These are phyloP conservation scores for Takifugu flavidus DNA, from an alignment of 2,113 vertebrate genomes.

Conservation along the genomic window DNA sequence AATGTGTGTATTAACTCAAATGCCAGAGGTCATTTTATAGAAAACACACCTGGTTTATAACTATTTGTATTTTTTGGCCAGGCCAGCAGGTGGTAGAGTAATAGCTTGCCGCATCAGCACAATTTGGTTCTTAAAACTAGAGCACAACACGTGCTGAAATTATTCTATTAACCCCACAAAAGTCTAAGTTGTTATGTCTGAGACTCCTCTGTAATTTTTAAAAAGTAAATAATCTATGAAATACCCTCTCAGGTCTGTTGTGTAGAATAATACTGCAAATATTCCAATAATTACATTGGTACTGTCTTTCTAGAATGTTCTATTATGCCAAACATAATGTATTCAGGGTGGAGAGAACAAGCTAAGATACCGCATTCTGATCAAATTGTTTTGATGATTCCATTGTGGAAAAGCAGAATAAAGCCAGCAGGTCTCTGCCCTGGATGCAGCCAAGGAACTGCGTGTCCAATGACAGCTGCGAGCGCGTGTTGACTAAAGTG, in stretches of 20 bases:
- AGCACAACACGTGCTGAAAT: neutral
- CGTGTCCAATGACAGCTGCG: constrained; percentile 63
- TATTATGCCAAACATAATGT: no score
- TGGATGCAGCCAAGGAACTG: constrained; percentile 52
- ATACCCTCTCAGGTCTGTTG: no score
- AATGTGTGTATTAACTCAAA: constrained; percentile 28
- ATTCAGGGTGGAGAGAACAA: no score
- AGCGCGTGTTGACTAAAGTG: constrained; percentile 55
- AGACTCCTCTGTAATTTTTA: no score
- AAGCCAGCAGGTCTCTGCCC: constrained; percentile 58
- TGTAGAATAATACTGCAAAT: no score
- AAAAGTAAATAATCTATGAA: no score
- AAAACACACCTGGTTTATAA: constrained; percentile 61
- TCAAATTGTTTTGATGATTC: constrained; percentile 7
- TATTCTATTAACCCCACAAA: neutral
- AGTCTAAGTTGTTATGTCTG: neutral
- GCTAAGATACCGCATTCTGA: no score
- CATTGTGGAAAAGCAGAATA: constrained; percentile 8
- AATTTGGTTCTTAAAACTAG: constrained; percentile 10
- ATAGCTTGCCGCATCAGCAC: constrained; percentile 27
- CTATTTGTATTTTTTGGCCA: constrained; percentile 51
- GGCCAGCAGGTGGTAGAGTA: constrained; percentile 19
- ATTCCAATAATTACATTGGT: no score
- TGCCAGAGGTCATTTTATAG: constrained; percentile 42
- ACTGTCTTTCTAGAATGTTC: neutral